Conservation (phyloP, 2,797 vertebrate genomes). For the Bryconaethiops microstoma region DNA sequence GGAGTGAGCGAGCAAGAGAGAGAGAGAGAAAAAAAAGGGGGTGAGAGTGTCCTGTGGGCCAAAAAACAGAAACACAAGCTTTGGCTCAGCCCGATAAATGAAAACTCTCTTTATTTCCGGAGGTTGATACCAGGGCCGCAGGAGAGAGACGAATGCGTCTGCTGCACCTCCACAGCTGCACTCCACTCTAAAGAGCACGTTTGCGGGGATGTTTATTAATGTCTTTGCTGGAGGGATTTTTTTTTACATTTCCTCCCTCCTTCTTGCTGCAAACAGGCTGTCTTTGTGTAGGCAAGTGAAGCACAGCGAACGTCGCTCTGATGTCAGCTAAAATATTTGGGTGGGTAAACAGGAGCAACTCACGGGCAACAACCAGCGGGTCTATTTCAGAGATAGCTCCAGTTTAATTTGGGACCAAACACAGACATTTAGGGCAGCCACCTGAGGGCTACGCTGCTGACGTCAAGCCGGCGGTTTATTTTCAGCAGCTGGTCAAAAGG, state of each 20-base stretch:
- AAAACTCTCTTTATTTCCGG: conserved; percentile 48
- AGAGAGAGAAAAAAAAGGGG: not conserved
- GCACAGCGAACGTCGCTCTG: conserved; percentile 39
- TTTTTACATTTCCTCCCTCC: not conserved
- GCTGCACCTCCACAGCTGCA: conserved; percentile 44
- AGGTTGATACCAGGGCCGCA: conserved; percentile 27
- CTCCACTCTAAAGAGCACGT: conserved; percentile 40
- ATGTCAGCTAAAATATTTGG: conserved; percentile 55
- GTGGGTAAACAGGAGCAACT: conserved; percentile 51
- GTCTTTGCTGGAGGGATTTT: conserved; percentile 39
- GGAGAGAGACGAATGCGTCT: conserved; percentile 17
- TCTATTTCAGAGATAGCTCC: conserved; percentile 53
- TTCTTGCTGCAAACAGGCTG: conserved; percentile 45
- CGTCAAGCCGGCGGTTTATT: conserved; percentile 60
- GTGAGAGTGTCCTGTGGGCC: not conserved
- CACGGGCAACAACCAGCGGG: conserved; percentile 32
- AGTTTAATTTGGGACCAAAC: conserved; percentile 57
- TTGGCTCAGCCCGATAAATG: conserved; percentile 22
- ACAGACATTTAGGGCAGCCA: conserved; percentile 58
- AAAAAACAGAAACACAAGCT: conserved; percentile 23
- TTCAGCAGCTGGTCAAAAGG: conserved; percentile 61
- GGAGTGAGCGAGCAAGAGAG: not conserved
- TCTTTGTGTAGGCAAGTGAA: conserved; percentile 53
- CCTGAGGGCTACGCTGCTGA: conserved; percentile 58
- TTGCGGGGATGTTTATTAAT: conserved; percentile 52